These are phyloP conservation scores for Bombus vancouverensis DNA, from an alignment of 1,140 invertebrate genomes.

Conservation along the genomic window DNA sequence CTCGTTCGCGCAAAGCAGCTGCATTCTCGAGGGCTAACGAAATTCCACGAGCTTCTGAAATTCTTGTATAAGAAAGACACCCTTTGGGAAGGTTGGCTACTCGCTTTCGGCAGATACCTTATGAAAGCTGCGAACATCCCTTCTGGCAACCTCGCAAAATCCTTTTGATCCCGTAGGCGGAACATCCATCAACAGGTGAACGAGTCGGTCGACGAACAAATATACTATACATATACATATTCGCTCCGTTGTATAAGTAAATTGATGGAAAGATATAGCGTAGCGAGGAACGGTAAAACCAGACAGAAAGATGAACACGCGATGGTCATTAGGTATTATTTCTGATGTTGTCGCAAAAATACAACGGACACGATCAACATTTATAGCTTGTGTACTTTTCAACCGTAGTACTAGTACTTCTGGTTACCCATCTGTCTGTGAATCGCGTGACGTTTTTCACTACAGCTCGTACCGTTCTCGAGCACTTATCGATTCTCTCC, in stretches of 20 bases:
- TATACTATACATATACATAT: slow-evolving; percentile 1
- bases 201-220: slow-evolving; percentile 53
- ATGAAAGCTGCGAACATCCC: slow-evolving; percentile 45
- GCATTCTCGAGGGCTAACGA: slow-evolving; percentile 46
- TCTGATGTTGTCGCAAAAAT: slow-evolving; percentile 62
- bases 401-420: neutral
- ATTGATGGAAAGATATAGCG: slow-evolving; percentile 38
- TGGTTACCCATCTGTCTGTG: slow-evolving; percentile 21
- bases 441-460: slow-evolving; percentile 38
- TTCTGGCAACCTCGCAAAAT: slow-evolving; percentile 47
- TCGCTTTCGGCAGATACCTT: slow-evolving; percentile 18
- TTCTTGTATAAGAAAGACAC: slow-evolving; percentile 48
- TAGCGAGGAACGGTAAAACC: neutral
- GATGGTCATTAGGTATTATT: slow-evolving; percentile 52
- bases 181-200: slow-evolving; percentile 78
- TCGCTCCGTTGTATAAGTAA: slow-evolving; percentile 58
- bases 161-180: slow-evolving; percentile 71
- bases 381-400: neutral
- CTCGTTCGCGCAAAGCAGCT: neutral
- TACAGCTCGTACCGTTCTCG: neutral
- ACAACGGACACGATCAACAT: slow-evolving; percentile 49
- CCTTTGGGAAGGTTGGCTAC: slow-evolving; percentile 30
- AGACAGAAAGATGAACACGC: neutral
- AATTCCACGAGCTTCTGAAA: slow-evolving; percentile 50
- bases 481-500: slow-evolving; percentile 51